Conservation (phyloP, 2,888 invertebrate species). For the Drosophila paranaensis region DNA sequence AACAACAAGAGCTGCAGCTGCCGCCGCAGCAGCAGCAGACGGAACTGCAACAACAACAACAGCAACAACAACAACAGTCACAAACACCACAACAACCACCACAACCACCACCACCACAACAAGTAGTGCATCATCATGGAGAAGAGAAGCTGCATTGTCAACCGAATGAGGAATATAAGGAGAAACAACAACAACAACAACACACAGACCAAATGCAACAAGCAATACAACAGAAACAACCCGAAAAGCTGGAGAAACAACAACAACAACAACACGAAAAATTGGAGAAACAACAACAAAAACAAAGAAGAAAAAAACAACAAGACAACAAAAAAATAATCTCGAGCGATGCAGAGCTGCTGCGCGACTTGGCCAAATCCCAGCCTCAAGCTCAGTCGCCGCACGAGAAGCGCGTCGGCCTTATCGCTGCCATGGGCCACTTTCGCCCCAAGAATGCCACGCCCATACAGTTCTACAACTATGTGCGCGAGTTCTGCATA, state of each 20-base stretch:
- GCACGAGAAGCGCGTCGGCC: slow-evolving; percentile 26
- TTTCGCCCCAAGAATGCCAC: slow-evolving; percentile 48
- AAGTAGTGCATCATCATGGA: too few species aligned
- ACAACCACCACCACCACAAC: too few species aligned
- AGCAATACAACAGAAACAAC: neutral
- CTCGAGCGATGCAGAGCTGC: neutral
- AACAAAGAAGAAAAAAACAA: neutral
- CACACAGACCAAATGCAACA: neutral
- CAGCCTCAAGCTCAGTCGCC: neutral
- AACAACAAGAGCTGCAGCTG: neutral
- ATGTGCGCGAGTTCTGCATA: slow-evolving; percentile 62
- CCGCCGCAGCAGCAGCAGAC: neutral
- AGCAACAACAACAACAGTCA: too few species aligned
- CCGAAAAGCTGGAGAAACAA: too few species aligned
- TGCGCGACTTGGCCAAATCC: neutral
- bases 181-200: neutral
- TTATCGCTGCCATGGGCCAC: slow-evolving; percentile 34
- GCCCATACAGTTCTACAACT: slow-evolving; percentile 66
- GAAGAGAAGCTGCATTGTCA: too few species aligned
- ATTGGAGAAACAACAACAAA: neutral
- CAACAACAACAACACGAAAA: neutral
- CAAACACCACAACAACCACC: neutral
- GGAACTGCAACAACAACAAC: neutral
- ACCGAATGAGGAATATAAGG: neutral
- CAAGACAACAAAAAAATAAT: neutral